phyloP scores from a whole-genome alignment of 37 sponge, comb jelly and placozoan genomes.

The Petrosia ficiformis region DNA sequence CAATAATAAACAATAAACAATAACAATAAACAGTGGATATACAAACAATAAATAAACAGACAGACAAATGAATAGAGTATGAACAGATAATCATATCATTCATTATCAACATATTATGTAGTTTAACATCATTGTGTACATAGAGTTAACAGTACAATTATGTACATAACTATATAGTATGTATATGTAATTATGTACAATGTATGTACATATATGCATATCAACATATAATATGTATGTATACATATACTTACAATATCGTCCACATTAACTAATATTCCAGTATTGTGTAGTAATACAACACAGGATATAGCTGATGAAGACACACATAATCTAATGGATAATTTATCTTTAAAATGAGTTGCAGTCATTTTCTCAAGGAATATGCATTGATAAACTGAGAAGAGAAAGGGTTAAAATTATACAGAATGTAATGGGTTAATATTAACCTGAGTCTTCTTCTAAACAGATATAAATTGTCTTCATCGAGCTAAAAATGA shows the following conservation, averaged over 20 bases:
- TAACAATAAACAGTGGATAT: not conserved
- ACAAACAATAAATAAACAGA: too few species aligned
- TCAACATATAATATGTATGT: too few species aligned
- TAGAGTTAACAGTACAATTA: too few species aligned
- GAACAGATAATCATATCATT: too few species aligned
- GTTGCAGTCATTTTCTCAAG: not conserved
- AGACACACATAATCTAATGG: not conserved
- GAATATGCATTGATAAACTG: not conserved
- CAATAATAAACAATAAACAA: conserved; percentile 1
- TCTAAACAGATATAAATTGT: not conserved
- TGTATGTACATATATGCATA: too few species aligned
- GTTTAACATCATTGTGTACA: too few species aligned
- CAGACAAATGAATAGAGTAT: too few species aligned
- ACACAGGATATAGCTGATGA: not conserved
- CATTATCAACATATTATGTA: too few species aligned
- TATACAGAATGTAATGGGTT: not conserved
- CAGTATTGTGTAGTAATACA: not conserved
- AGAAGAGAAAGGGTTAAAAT: not conserved
- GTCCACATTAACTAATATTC: conserved; percentile 39
- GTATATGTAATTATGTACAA: too few species aligned
- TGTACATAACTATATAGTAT: too few species aligned
- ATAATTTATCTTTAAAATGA: not conserved
- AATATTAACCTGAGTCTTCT: not conserved
- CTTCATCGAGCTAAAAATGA: not conserved
- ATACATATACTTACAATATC: conserved; percentile 36